A percentile compares a stretch with the other conserved stretches of the same genome.
These are phyloP conservation scores for Phylloscopus trochiloides DNA, from an alignment of 2,113 vertebrate genomes.

Conservation along the genomic window DNA sequence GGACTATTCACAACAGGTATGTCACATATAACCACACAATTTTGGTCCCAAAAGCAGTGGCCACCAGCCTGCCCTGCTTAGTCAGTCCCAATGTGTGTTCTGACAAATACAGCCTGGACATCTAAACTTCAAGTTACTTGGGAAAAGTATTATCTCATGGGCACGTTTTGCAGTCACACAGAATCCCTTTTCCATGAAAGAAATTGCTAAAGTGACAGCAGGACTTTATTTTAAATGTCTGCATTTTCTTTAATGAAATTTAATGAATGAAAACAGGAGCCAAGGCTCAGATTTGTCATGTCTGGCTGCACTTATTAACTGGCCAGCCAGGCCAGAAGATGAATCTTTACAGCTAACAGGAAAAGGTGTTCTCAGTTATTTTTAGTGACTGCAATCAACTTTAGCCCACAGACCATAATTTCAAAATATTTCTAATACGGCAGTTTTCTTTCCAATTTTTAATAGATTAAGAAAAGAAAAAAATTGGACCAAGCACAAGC, in stretches of 20 bases:
- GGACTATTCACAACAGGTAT: background rate
- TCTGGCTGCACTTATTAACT: background rate
- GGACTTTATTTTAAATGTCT: background rate
- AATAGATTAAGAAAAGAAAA: background rate
- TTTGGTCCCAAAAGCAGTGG: background rate
- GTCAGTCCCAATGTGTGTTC: background rate
- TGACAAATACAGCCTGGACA: background rate
- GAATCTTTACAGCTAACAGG: background rate
- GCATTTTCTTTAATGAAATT: background rate
- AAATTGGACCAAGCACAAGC: background rate
- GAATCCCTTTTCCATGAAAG: background rate
- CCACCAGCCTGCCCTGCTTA: background rate
- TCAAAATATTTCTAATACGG: background rate
- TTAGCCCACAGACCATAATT: background rate
- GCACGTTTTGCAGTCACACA: background rate
- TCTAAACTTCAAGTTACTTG: background rate
- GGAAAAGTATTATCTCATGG: background rate
- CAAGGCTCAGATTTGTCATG: background rate
- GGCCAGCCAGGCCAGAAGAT: background rate
- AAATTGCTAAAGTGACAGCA: background rate
- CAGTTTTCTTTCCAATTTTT: background rate
- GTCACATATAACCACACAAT: accelerated
- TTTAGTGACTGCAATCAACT: background rate
- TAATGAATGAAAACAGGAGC: background rate
- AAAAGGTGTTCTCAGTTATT: background rate